Evolutionary conservation across 2,888 invertebrate species (phyloP).

Genomic region (Acleris laterana): DNA sequence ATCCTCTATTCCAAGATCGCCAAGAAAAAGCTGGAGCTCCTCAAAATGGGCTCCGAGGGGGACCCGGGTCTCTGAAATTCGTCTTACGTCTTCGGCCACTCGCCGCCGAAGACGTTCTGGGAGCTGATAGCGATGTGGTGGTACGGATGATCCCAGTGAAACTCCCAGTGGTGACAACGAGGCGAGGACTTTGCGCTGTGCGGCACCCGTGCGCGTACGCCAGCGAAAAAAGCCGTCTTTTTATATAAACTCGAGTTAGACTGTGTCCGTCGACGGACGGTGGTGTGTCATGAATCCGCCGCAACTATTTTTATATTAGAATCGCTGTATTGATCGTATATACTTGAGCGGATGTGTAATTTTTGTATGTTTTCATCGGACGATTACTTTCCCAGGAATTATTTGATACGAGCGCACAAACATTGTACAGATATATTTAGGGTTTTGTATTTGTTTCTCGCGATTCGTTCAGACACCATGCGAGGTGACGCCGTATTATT

Average conservation of each 20-base stretch:
- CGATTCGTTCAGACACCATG: conserved; percentile 57
- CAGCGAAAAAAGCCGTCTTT: conserved; percentile 74
- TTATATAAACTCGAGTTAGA: conserved; percentile 70
- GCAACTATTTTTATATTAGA: conserved; percentile 79
- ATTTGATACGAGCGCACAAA: conserved; percentile 82
- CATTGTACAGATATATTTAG: conserved; percentile 76
- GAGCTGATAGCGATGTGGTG: conserved; percentile 84
- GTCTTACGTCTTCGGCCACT: conserved; percentile 88
- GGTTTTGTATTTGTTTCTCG: conserved; percentile 60
- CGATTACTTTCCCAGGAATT: conserved; percentile 67
- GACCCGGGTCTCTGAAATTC: conserved; percentile 88
- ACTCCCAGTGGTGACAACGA: conserved; percentile 71
- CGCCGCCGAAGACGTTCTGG: conserved; percentile 87
- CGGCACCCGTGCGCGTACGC: conserved; percentile 70
- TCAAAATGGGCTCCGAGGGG: conserved; percentile 92
- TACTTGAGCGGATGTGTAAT: conserved; percentile 59
- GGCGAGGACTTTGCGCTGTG: conserved; percentile 82
- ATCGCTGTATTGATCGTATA: conserved; percentile 65
- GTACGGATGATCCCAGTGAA: conserved; percentile 81
- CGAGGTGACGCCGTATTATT: conserved; percentile 53
- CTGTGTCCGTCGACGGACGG: conserved; percentile 76
- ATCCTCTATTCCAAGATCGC: conserved; percentile 96
- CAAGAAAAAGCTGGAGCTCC: conserved; percentile 93
- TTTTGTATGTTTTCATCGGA: conserved; percentile 63
- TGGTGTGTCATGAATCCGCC: conserved; percentile 67